Conservation (phyloP, 2,888 invertebrate species). For the Branchipolynoe longqiensis region DNA sequence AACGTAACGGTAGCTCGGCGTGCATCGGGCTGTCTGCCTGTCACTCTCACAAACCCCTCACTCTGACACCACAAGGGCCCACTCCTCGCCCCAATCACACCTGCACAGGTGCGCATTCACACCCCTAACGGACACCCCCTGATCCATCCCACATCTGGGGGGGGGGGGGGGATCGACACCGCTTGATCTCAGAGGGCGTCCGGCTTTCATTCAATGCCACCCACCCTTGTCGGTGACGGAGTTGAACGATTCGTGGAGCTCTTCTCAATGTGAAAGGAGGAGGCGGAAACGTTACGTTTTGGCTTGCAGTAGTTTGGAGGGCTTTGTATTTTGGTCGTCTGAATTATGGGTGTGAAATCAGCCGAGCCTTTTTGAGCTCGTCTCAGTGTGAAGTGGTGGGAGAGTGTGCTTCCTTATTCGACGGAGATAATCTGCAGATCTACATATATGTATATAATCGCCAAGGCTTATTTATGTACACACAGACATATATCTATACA, state of each 20-base stretch:
- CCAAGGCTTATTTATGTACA: too few species aligned
- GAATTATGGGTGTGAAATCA: conserved; percentile 1
- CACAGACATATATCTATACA: too few species aligned
- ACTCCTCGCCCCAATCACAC: conserved; percentile 29
- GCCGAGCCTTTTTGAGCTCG: background rate
- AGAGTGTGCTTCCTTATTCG: background rate
- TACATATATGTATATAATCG: too few species aligned
- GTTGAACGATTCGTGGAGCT: conserved; percentile 14
- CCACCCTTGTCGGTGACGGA: conserved; percentile 18
- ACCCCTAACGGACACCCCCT: conserved; percentile 27
- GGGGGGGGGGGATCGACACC: conserved; percentile 49
- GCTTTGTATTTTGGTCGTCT: background rate
- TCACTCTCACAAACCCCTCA: too few species aligned
- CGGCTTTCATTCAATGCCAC: conserved; percentile 24
- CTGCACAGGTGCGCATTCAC: conserved; percentile 46
- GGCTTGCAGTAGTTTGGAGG: background rate
- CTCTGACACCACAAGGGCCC: conserved; percentile 21
- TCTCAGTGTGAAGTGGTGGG: background rate
- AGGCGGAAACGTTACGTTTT: conserved; percentile 23
- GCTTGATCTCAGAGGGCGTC: conserved; percentile 44
- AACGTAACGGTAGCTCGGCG: conserved; percentile 28
- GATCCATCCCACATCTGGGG: conserved; percentile 27
- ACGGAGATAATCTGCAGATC: too few species aligned
- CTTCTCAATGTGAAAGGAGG: conserved; percentile 4
- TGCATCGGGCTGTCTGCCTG: too few species aligned